Conservation (phyloP, 2,888 invertebrate species). For the Parnassius mnemosyne region DNA sequence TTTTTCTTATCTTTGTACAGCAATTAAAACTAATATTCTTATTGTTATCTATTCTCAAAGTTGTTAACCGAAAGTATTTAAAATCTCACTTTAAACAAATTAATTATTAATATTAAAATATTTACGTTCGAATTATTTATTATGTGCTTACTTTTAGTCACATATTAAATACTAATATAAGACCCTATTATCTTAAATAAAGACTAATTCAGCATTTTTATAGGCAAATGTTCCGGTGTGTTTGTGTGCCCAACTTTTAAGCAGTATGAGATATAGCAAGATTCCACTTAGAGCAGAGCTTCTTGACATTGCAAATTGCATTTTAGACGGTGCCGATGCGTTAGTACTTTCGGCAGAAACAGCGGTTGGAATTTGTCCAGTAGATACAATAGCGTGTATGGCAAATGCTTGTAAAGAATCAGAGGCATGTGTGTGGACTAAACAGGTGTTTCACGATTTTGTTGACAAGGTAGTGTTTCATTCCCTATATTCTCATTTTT, state of each 20-base stretch:
- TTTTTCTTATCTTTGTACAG: no score
- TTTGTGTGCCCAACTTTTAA: conserved; percentile 57
- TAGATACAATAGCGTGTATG: conserved; percentile 66
- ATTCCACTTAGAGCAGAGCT: conserved; percentile 81
- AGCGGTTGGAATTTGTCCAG: conserved; percentile 83
- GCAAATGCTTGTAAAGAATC: conserved; percentile 83
- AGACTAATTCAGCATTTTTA: conserved; percentile 9
- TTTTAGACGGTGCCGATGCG: conserved; percentile 86
- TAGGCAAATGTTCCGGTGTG: conserved; percentile 63
- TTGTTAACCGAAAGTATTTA: no score
- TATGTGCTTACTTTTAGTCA: no score
- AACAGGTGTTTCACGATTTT: conserved; percentile 63
- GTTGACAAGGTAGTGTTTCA: conserved; percentile 49
- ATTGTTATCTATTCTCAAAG: no score
- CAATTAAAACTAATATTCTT: no score
- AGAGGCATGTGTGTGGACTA: conserved; percentile 84
- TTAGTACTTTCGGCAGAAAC: conserved; percentile 86
- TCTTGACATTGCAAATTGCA: conserved; percentile 86
- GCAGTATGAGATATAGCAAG: conserved; percentile 56
- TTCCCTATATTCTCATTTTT: conserved; percentile 1
- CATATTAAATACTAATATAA: no score
- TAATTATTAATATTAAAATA: no score
- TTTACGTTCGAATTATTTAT: no score
- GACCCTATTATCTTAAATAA: no score
- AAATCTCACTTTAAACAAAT: no score